Evolutionary conservation across 2,797 vertebrate genomes (phyloP).

Genomic region (Neostethus bicornis): DNA sequence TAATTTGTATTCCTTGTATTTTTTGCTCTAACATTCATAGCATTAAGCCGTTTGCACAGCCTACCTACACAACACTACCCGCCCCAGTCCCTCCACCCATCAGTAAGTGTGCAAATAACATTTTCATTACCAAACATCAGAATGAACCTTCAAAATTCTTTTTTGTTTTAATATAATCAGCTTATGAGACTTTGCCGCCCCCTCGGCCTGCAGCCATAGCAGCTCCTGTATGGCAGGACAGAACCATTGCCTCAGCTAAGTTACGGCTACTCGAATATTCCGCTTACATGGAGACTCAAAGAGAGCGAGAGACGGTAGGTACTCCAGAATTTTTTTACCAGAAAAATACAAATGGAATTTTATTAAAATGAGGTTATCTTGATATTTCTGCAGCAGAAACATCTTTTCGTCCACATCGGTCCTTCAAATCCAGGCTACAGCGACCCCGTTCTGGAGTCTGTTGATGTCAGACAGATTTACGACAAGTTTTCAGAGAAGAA

Average conservation of each 20-base stretch:
- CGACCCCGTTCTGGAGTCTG: constrained; percentile 91
- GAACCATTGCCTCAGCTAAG: constrained; percentile 91
- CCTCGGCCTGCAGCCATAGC: constrained; percentile 85
- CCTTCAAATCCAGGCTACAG: constrained; percentile 92
- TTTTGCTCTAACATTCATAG: constrained; percentile 78
- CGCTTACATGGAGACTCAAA: constrained; percentile 93
- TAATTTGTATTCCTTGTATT: constrained; percentile 22
- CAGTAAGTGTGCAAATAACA: constrained; percentile 80
- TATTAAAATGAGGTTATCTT: neutral
- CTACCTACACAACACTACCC: constrained; percentile 88
- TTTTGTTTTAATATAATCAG: constrained; percentile 64
- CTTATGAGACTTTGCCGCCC: constrained; percentile 89
- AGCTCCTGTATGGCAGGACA: constrained; percentile 92
- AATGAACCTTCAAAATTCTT: constrained; percentile 4
- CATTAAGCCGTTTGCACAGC: constrained; percentile 96
- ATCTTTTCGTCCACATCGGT: constrained; percentile 95
- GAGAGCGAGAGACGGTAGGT: constrained; percentile 89
- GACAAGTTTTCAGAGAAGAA: constrained; percentile 98
- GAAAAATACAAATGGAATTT: neutral
- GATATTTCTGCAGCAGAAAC: constrained; percentile 85
- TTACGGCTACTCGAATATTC: constrained; percentile 93
- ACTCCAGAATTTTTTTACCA: neutral
- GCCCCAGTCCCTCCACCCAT: constrained; percentile 88
- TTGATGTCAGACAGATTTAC: constrained; percentile 96
- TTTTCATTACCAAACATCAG: neutral